A percentile compares a stretch with the other conserved stretches of the same genome.
Evolutionary conservation across 2,797 vertebrate genomes (phyloP).

Genomic region (Danio choprae): DNA sequence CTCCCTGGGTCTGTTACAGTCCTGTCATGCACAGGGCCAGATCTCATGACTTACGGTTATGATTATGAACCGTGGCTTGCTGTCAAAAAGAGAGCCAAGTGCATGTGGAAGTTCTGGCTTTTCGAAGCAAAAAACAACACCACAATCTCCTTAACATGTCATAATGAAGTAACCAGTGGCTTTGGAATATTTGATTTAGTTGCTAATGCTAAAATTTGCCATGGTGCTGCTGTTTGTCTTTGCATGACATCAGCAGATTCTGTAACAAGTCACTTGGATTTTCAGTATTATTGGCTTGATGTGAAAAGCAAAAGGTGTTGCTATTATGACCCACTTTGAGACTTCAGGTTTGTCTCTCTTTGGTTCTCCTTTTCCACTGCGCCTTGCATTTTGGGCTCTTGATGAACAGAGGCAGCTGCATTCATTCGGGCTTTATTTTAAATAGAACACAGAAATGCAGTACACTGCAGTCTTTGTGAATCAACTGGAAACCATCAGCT

Average conservation of each 20-base stretch:
- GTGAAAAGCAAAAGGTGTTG: conserved; percentile 6
- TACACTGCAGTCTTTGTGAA: conserved; percentile 67
- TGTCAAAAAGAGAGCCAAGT: conserved; percentile 48
- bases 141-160: conserved; percentile 11
- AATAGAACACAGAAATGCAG: conserved; percentile 56
- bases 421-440: conserved; percentile 53
- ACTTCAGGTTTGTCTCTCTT: conserved; percentile 2
- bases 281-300: not conserved
- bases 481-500: conserved; percentile 67
- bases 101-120: conserved; percentile 52
- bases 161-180: conserved; percentile 28
- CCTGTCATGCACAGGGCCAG: conserved; percentile 51
- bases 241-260: conserved; percentile 30
- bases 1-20: conserved; percentile 53
- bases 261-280: conserved; percentile 4
- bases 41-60: conserved; percentile 59
- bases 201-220: conserved; percentile 15
- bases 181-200: conserved; percentile 35
- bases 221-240: conserved; percentile 8
- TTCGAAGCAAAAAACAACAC: conserved; percentile 27
- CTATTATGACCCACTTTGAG: not conserved
- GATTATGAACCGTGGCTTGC: conserved; percentile 56
- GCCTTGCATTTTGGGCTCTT: conserved; percentile 46
- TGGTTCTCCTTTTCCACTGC: conserved; percentile 17
- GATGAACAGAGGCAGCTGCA: conserved; percentile 63